Percentiles rank a stretch among this genome's conserved stretches.
Evolutionary conservation across 1,140 invertebrate genomes (phyloP).

Genomic region (Phortica variegata): DNA sequence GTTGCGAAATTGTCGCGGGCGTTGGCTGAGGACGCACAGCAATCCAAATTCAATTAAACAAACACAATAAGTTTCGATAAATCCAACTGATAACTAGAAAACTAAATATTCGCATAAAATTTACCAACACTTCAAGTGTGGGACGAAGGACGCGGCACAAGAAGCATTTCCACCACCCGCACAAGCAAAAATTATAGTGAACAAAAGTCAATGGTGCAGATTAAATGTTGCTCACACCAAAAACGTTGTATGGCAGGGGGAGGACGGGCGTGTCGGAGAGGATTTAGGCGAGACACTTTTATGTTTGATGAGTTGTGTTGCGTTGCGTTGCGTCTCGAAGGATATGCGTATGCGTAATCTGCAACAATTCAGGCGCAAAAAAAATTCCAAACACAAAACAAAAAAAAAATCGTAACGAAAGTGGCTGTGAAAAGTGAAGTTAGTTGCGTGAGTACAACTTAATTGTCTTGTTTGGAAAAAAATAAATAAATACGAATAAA

Average conservation of each 20-base stretch:
- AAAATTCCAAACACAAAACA: conserved; percentile 30
- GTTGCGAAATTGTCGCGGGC: conserved; percentile 43
- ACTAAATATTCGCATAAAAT: conserved; percentile 56
- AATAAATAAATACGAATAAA: too few relatives aligned
- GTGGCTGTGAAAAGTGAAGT: conserved; percentile 1
- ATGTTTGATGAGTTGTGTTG: too few relatives aligned
- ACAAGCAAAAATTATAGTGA: too few relatives aligned
- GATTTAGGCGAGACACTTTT: conserved; percentile 5
- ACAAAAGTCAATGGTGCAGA: conserved; percentile 56
- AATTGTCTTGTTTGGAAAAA: too few relatives aligned
- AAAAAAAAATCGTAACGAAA: conserved; percentile 12
- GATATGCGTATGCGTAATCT: conserved; percentile 52
- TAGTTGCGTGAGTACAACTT: background rate
- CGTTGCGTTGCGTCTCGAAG: too few relatives aligned
- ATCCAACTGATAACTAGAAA: conserved; percentile 46
- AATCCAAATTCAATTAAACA: conserved; percentile 58
- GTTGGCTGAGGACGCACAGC: conserved; percentile 17
- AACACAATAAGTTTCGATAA: conserved; percentile 58
- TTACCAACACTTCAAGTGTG: conserved; percentile 23
- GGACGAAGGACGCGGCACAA: conserved; percentile 11
- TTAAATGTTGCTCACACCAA: conserved; percentile 42
- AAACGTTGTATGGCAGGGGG: conserved; percentile 2
- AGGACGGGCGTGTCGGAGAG: too few relatives aligned
- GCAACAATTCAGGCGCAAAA: conserved; percentile 53
- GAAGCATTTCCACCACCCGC: conserved; percentile 13